Percentiles rank a stretch among this genome's conserved stretches.
Evolutionary conservation across 2,888 invertebrate genomes (phyloP).

Genomic region (Hypercompe scribonia): DNA sequence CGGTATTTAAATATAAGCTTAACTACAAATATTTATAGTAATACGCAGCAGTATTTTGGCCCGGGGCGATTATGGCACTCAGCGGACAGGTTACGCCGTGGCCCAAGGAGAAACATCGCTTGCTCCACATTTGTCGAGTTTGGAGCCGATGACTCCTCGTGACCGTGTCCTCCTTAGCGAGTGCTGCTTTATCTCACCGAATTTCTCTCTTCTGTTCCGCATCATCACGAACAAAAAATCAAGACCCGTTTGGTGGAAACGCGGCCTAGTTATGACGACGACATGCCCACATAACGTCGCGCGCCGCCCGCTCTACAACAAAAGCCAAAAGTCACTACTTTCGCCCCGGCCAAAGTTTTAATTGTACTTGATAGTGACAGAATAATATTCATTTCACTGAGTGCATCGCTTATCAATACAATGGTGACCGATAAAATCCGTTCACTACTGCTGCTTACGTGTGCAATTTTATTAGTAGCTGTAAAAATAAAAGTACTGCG

Average conservation of each 20-base stretch:
- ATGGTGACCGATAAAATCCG: conserved; percentile 44
- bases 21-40: conserved; percentile 40
- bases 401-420: conserved; percentile 48
- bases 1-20: conserved; percentile 41
- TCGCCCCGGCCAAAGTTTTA: conserved; percentile 62
- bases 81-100: conserved; percentile 70
- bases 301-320: conserved; percentile 51
- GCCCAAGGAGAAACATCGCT: conserved; percentile 78
- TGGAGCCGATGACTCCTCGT: conserved; percentile 83
- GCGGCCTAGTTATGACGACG: conserved; percentile 77
- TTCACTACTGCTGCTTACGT: conserved; percentile 24
- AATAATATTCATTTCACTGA: conserved; percentile 57
- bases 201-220: conserved; percentile 85
- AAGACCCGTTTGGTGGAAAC: conserved; percentile 80
- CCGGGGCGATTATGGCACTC: conserved; percentile 63
- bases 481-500: conserved; percentile 13
- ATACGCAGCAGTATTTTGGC: conserved; percentile 62
- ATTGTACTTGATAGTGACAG: conserved; percentile 61
- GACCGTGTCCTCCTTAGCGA: conserved; percentile 84
- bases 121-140: conserved; percentile 81
- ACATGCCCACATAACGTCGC: conserved; percentile 62
- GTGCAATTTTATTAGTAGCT: conserved; percentile 1
- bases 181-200: conserved; percentile 82
- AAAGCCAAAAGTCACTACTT: conserved; percentile 59
- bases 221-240: conserved; percentile 84